Evolutionary conservation across 2,888 invertebrate genomes (phyloP).

Genomic region (Hipparchia sbordonii): DNA sequence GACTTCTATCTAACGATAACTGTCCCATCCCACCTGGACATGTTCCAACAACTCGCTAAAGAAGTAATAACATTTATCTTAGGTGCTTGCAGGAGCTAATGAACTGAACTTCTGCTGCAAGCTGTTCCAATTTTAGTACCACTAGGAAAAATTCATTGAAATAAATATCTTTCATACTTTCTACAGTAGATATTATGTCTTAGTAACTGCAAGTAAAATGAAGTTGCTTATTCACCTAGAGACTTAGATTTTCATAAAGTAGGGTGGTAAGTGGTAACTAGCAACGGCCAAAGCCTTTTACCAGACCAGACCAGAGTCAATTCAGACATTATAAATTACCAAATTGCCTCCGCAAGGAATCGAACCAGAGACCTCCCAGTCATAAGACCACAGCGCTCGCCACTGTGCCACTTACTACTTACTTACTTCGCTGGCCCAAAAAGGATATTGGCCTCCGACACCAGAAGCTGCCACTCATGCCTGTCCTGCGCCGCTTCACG

Average conservation of each 20-base stretch:
- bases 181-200: background rate
- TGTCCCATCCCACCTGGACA: slow-evolving; percentile 30
- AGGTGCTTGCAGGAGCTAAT: slow-evolving; percentile 36
- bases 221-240: background rate
- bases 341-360: too few species aligned
- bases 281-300: too few species aligned
- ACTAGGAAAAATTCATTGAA: background rate
- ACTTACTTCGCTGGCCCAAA: too few species aligned
- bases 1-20: slow-evolving; percentile 24
- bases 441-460: too few species aligned
- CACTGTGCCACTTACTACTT: too few species aligned
- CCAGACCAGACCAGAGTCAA: too few species aligned
- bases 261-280: background rate
- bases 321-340: too few species aligned
- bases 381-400: too few species aligned
- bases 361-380: too few species aligned
- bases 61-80: slow-evolving; percentile 39
- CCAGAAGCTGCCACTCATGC: too few species aligned
- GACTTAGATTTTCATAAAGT: background rate
- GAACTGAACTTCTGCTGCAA: slow-evolving; percentile 32
- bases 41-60: slow-evolving; percentile 35
- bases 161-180: background rate
- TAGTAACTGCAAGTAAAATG: background rate
- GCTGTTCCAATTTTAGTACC: slow-evolving; percentile 22
- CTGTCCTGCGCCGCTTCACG: too few species aligned